Evolutionary conservation across 2,888 invertebrate genomes (phyloP), one percentile per base, ranked within the genome.

Genomic region (Sminthurides aquaticus): DNA sequence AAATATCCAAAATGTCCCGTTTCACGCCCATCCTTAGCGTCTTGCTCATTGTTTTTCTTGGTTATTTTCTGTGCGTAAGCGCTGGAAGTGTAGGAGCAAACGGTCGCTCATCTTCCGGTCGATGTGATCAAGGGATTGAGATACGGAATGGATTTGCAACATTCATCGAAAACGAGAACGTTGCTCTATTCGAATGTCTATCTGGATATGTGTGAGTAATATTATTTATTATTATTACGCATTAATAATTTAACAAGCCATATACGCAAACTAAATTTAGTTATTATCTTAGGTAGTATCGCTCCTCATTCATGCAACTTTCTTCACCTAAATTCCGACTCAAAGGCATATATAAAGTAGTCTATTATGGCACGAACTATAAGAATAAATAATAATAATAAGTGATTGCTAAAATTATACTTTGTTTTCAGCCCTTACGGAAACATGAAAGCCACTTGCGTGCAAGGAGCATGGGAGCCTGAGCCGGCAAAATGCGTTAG

Each of bases 131-230:
- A 48, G 24, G 28, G 22, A 22, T 64, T 20, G 1, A 52, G 8
- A 34, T 64, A 54, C 34, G 34, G 1, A 27, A 64, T 48, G 64
- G 64, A 25, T 64, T 64, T 26, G 25, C 48, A 29, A 64, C 64
- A 0, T 59, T 64, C 26, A 43, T 64, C 8, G 64, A 64, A 24
- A 34, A 59, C 24, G 64, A 55, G 3, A 48, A 34, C 26, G 59
- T 64, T 1, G 58, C 52, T 26, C 27, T 64, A 2, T 64, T 64
- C 52, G 64, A 64, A 43, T 64, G 64, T 28, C n/a, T 26, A 3
- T n/a, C 52, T 43, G 64, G 64, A 34, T 64, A 52, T 55, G 54
- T 64, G 64, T 64, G 26, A 54, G 64, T 52, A 24, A 26, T 60
- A 3, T 58, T 34, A 5, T 58, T 15, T 54, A 2, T 34, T 8